These are phyloP conservation scores for Diplodus puntazzo DNA, from an alignment of 2,797 vertebrate species.

Conservation along the genomic window DNA sequence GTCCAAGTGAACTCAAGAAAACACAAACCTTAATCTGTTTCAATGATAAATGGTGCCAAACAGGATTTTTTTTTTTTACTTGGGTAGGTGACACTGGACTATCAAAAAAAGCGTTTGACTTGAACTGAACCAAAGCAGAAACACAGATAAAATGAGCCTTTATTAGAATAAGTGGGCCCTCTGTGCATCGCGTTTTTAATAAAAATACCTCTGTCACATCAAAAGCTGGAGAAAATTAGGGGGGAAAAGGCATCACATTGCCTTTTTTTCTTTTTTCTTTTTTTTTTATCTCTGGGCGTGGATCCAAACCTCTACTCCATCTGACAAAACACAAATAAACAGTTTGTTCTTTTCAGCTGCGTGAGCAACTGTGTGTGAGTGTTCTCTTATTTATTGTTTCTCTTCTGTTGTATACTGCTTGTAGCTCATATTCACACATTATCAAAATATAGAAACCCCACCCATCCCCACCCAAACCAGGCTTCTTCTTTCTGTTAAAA, in stretches of 20 bases:
- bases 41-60: slow-evolving; percentile 6
- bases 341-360: slow-evolving; percentile 56
- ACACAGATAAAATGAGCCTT: slow-evolving; percentile 13
- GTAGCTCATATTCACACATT: slow-evolving; percentile 69
- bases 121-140: slow-evolving; percentile 30
- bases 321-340: slow-evolving; percentile 56
- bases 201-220: slow-evolving; percentile 45
- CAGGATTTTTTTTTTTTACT: background rate
- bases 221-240: slow-evolving; percentile 24
- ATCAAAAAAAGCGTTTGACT: slow-evolving; percentile 1
- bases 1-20: background rate
- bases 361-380: slow-evolving; percentile 52
- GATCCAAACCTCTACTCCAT: background rate
- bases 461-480: slow-evolving; percentile 19
- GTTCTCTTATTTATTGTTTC: slow-evolving; percentile 72
- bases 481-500: slow-evolving; percentile 48
- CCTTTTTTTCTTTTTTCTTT: background rate
- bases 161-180: slow-evolving; percentile 5
- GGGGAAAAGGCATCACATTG: slow-evolving; percentile 25
- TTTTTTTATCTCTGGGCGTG: background rate
- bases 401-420: slow-evolving; percentile 56
- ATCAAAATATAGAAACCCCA: slow-evolving; percentile 79
- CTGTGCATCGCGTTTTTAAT: slow-evolving; percentile 56
- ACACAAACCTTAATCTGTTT: slow-evolving; percentile 5
- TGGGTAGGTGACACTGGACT: slow-evolving; percentile 6